Percentiles rank a stretch among this genome's conserved stretches.
Conservation (phyloP, 2,797 vertebrate genomes). For the Amniataba percoides region DNA sequence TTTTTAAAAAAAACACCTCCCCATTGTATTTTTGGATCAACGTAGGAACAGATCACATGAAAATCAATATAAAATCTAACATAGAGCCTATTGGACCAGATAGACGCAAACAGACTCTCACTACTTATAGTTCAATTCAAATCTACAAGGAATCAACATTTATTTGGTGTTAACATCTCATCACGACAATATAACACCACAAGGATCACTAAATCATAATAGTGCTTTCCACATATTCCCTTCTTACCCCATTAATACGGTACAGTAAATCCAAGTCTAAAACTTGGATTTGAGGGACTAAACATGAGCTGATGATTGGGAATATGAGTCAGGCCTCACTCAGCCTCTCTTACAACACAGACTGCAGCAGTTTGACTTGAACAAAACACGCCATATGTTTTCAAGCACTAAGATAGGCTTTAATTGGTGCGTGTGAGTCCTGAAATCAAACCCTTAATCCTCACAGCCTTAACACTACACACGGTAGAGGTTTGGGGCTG, state of each 20-base stretch:
- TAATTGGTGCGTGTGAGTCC: conserved; percentile 57
- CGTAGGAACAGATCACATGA: background rate
- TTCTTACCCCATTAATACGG: background rate
- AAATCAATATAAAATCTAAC: background rate
- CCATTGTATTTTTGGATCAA: background rate
- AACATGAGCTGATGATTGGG: background rate
- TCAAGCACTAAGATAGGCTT: conserved; percentile 41
- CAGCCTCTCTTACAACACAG: background rate
- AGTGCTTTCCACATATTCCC: background rate
- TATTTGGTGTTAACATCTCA: background rate
- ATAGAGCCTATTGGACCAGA: no score
- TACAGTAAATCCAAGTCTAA: background rate
- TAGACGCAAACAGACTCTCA: background rate
- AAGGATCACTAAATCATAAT: background rate
- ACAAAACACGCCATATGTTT: conserved; percentile 53
- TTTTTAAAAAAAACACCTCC: background rate
- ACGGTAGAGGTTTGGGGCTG: conserved; percentile 40
- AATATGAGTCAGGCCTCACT: background rate
- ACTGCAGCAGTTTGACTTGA: conserved; percentile 23
- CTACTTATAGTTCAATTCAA: background rate
- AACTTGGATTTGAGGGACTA: background rate
- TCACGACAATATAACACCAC: background rate
- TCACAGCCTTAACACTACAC: conserved; percentile 45
- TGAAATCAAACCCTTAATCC: conserved; percentile 77
- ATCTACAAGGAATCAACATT: background rate